Conservation (phyloP, 1,140 invertebrate species). For the Pseudomyrmex concolor region DNA sequence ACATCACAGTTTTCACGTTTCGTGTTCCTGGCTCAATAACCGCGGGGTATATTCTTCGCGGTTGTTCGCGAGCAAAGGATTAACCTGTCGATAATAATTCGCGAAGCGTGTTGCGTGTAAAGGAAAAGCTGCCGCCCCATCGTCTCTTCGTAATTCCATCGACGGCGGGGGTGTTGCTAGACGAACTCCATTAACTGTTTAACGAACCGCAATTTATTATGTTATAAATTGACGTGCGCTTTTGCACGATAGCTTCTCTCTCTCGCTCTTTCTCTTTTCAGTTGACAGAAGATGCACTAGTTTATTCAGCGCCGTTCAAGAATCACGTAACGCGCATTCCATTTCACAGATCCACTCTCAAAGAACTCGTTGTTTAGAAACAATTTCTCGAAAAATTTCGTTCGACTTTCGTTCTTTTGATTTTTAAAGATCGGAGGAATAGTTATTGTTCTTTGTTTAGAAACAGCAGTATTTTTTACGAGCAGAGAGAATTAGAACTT, state of each 20-base stretch:
- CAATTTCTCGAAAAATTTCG: not conserved
- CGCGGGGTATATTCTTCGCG: conserved; percentile 42
- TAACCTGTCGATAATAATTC: conserved; percentile 79
- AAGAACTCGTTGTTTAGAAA: not conserved
- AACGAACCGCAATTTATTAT: conserved; percentile 75
- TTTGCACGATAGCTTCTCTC: conserved; percentile 25
- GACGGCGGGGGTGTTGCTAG: conserved; percentile 56
- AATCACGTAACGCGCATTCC: conserved; percentile 24
- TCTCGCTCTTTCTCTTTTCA: not conserved
- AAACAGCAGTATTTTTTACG: no score
- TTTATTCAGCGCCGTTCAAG: conserved; percentile 42
- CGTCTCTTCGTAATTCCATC: conserved; percentile 49
- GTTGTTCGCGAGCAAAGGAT: conserved; percentile 71
- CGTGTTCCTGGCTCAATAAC: conserved; percentile 29
- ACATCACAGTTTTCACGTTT: conserved; percentile 13
- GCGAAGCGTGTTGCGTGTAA: conserved; percentile 70
- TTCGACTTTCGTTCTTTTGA: not conserved
- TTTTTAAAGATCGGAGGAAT: not conserved
- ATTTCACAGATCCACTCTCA: not conserved
- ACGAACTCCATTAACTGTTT: conserved; percentile 73
- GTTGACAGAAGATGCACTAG: conserved; percentile 17
- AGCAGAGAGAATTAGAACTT: no score
- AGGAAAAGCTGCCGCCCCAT: conserved; percentile 55
- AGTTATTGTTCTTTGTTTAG: not conserved
- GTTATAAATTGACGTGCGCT: conserved; percentile 69